A percentile compares a stretch with the other conserved stretches of the same genome.
Evolutionary conservation across 2,113 vertebrate genomes (phyloP).

Genomic region (Chitala chitala): DNA sequence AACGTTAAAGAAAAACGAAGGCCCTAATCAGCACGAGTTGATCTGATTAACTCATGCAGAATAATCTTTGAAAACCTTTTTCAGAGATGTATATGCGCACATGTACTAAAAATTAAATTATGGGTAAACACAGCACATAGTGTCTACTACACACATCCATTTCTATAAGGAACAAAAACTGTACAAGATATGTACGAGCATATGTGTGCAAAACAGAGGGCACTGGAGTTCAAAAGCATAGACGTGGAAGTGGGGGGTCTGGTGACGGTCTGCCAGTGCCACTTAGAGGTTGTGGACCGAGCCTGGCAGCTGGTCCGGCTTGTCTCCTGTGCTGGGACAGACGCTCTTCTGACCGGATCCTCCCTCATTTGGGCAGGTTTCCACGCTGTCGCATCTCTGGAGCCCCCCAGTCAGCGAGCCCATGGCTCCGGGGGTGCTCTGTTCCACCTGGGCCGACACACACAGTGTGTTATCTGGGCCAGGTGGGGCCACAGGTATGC

Average conservation of each 20-base stretch:
- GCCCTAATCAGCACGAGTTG: neutral
- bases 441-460: constrained; percentile 38
- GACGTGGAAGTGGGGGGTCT: no score
- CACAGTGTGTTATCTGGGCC: constrained; percentile 25
- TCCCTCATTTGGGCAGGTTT: neutral
- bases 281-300: constrained; percentile 43
- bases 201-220: neutral
- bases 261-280: neutral
- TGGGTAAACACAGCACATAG: neutral
- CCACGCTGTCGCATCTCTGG: constrained; percentile 28
- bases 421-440: constrained; percentile 4
- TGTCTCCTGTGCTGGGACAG: neutral
- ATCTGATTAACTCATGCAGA: neutral
- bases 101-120: neutral
- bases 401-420: constrained; percentile 38
- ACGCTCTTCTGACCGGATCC: neutral
- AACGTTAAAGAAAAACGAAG: neutral
- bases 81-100: neutral
- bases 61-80: neutral
- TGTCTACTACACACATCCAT: neutral
- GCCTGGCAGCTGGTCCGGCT: constrained; percentile 53
- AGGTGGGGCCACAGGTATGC: constrained; percentile 36
- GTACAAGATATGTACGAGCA: neutral
- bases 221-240: neutral
- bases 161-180: neutral